Conservation (phyloP, 2,113 vertebrate genomes). For the Heliornis fulica region DNA sequence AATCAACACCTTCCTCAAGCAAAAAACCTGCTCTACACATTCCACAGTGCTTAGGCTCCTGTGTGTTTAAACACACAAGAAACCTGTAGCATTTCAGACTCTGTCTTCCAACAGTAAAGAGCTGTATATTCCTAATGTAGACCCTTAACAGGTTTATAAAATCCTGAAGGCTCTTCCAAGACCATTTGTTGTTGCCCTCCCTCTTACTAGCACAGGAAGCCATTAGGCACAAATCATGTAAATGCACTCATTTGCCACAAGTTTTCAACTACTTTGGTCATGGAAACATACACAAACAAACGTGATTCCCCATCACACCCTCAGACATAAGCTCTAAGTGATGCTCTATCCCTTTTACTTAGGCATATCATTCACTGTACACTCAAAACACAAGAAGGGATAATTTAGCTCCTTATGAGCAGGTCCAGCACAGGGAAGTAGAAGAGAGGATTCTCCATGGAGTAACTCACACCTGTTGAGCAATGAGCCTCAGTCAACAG, state of each 20-base stretch:
- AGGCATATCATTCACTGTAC: not conserved
- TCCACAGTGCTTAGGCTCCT: not conserved
- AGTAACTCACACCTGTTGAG: not conserved
- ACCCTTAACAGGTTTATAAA: not conserved
- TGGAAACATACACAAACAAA: not conserved
- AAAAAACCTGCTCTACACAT: slow-evolving; percentile 3
- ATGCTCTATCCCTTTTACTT: not conserved
- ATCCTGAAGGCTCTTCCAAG: not conserved
- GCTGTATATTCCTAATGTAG: not conserved
- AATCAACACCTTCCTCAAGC: not conserved
- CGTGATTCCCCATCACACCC: not conserved
- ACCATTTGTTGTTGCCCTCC: not conserved
- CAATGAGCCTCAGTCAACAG: not conserved
- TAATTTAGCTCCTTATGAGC: slow-evolving; percentile 31
- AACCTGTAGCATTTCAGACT: not conserved
- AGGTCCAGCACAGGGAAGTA: not conserved
- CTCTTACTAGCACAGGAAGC: not conserved
- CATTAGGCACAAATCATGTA: not conserved
- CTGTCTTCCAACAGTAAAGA: not conserved
- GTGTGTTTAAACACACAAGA: not conserved
- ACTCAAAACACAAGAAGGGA: not conserved
- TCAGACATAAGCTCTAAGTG: not conserved
- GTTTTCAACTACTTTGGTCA: not conserved
- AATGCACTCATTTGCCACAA: not conserved
- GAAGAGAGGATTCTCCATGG: not conserved